Base-by-base conservation (phyloP, 2,888 invertebrate species). In the Theristus sp. region DNA sequence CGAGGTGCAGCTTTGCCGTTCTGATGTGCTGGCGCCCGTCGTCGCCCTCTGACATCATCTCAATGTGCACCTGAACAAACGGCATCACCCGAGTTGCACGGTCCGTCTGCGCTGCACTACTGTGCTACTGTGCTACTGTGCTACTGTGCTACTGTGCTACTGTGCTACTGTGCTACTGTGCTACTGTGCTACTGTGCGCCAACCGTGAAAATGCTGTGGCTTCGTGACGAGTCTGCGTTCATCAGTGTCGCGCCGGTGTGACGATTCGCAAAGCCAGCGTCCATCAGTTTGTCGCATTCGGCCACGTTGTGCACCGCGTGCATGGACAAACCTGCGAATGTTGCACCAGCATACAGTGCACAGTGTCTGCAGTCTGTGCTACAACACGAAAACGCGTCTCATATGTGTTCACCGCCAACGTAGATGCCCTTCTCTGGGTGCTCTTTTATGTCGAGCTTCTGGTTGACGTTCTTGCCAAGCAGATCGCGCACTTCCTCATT, bases 181-280 rank as follows among this genome's bases (percentile, higher is more conserved):
- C n/a, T n/a, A n/a, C n/a, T n/a, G n/a, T n/a, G n/a, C n/a, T n/a
- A n/a, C n/a, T n/a, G n/a, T n/a, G n/a, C n/a, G n/a, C n/a, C 83
- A 55, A 89, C 83, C 1, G 86, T 86, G 73, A 90, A 86, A 64
- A 89, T 89, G 24, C 87, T 86, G 74, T 89, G 89, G 59, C 86
- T 87, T 60, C 89, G 78, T 0, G 88, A 89, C 27, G 77, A 77
- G 62, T 84, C 85, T 1, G 86, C 84, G 73, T 89, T 89, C 89
- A 89, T 89, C 57, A 87, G 79, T 0, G 89, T 90, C 0, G 87
- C 83, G 0, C 87, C 89, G 0, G 84, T 84, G 24, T 86, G 82
- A 38, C 89, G 79, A 73, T 87, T 85, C 66, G 82, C 82, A 75
- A 87, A 85, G 0, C 89, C 89, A 59, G 81, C 75, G 54, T 81